phyloP scores from a whole-genome alignment of 2,888 invertebrate genomes.

The Ochropleura leucogaster region DNA sequence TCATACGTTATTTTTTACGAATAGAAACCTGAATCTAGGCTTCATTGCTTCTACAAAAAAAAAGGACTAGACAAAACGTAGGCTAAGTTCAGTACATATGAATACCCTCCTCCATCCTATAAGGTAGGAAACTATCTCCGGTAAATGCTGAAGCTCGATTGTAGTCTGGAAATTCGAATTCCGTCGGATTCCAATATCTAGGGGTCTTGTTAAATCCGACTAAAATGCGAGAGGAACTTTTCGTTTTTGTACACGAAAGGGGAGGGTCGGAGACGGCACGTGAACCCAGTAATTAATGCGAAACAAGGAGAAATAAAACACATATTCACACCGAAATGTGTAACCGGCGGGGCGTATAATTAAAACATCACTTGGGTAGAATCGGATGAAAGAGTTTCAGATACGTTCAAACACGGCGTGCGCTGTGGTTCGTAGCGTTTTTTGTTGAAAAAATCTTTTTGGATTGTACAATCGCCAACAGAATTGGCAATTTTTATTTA shows the following conservation, averaged over 20 bases:
- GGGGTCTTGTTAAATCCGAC: conserved; percentile 71
- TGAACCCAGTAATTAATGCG: conserved; percentile 81
- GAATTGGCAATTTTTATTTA: conserved; percentile 50
- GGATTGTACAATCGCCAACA: conserved; percentile 43
- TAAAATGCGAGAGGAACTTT: conserved; percentile 69
- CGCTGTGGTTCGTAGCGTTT: conserved; percentile 57
- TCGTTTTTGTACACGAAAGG: conserved; percentile 80
- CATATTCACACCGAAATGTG: conserved; percentile 77
- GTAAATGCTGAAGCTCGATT: conserved; percentile 44
- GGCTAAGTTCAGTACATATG: not conserved
- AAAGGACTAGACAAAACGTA: not conserved
- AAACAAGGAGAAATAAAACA: conserved; percentile 83
- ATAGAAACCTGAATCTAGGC: conserved; percentile 6
- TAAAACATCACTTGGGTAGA: conserved; percentile 79
- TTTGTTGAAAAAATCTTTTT: conserved; percentile 52
- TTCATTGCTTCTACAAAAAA: conserved; percentile 12
- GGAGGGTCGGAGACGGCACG: conserved; percentile 71
- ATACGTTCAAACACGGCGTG: conserved; percentile 60
- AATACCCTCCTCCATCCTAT: conserved; percentile 38
- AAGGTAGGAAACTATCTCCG: conserved; percentile 48
- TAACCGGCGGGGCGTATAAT: conserved; percentile 78
- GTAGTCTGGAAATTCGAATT: conserved; percentile 57
- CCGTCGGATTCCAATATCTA: conserved; percentile 69
- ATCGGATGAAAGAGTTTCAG: conserved; percentile 69
- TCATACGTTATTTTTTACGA: conserved; percentile 16